These are phyloP conservation scores for Fulmarus glacialis DNA, from an alignment of 2,113 vertebrate species.

Conservation along the genomic window DNA sequence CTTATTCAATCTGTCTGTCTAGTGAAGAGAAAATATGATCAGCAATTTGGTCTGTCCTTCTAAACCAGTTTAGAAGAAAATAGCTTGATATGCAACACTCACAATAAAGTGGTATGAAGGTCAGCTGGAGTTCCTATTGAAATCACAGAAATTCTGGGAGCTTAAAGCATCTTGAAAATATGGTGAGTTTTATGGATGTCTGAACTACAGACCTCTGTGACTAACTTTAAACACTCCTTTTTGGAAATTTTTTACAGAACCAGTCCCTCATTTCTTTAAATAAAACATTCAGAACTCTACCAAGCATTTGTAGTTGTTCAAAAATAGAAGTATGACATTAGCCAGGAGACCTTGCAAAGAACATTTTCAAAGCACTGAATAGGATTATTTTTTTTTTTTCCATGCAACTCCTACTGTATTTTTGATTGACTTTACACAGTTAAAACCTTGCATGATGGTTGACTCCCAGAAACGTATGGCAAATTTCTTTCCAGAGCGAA, in stretches of 20 bases:
- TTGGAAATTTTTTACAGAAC: neutral
- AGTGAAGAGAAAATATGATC: neutral
- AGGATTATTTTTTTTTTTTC: neutral
- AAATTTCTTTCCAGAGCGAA: neutral
- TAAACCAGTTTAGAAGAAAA: neutral
- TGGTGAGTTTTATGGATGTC: neutral
- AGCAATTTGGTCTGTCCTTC: neutral
- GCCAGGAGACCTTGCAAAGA: neutral
- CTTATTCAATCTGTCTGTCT: neutral
- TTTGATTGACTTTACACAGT: neutral
- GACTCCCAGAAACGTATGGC: neutral
- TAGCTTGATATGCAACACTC: neutral
- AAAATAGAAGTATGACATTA: conserved; percentile 12
- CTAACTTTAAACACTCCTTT: neutral
- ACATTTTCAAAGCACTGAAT: neutral
- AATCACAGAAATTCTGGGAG: neutral
- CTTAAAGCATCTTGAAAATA: neutral
- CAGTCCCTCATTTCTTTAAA: neutral
- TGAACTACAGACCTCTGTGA: neutral
- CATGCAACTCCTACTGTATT: neutral
- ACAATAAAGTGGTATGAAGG: neutral
- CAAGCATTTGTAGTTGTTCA: neutral
- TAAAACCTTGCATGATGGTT: neutral
- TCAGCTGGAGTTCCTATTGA: neutral
- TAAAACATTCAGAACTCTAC: neutral